These are phyloP conservation scores for Rotaria socialis DNA, from an alignment of 2,888 invertebrate genomes.

Conservation along the genomic window DNA sequence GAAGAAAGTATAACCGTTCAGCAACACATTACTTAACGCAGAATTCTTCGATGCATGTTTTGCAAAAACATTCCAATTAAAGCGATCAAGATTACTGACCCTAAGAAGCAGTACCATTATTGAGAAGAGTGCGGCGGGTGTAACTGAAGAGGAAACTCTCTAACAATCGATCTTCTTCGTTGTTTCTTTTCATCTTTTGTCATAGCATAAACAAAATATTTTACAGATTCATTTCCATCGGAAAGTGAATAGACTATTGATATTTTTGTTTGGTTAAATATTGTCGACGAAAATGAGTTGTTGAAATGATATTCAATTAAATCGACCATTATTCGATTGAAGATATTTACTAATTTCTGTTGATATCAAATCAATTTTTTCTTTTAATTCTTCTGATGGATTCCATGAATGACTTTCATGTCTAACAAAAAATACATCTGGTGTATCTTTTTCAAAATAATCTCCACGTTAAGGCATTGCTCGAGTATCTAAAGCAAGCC, in stretches of 20 bases:
- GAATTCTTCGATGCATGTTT: no score
- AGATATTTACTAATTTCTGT: slow-evolving; percentile 50
- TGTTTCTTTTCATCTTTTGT: no score
- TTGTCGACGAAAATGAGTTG: slow-evolving; percentile 59
- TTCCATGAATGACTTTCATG: neutral
- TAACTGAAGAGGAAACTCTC: no score
- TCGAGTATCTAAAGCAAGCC: slow-evolving; percentile 60
- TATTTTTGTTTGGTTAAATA: slow-evolving; percentile 51
- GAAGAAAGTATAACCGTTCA: no score
- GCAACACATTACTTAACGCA: no score
- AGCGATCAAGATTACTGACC: no score
- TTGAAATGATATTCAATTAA: slow-evolving; percentile 60
- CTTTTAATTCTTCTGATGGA: neutral
- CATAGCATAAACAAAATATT: no score
- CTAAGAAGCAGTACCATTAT: no score
- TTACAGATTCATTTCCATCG: no score
- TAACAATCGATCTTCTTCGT: no score
- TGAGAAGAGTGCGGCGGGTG: no score
- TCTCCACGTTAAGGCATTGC: slow-evolving; percentile 52
- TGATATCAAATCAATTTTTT: neutral
- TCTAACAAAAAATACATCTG: slow-evolving; percentile 60
- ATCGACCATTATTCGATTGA: slow-evolving; percentile 51
- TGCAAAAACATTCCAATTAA: no score
- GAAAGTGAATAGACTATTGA: slow-evolving; percentile 47
- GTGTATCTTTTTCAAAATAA: slow-evolving; percentile 61